These are phyloP conservation scores for Synanceia verrucosa DNA, from an alignment of 2,797 vertebrate genomes.

Conservation along the genomic window DNA sequence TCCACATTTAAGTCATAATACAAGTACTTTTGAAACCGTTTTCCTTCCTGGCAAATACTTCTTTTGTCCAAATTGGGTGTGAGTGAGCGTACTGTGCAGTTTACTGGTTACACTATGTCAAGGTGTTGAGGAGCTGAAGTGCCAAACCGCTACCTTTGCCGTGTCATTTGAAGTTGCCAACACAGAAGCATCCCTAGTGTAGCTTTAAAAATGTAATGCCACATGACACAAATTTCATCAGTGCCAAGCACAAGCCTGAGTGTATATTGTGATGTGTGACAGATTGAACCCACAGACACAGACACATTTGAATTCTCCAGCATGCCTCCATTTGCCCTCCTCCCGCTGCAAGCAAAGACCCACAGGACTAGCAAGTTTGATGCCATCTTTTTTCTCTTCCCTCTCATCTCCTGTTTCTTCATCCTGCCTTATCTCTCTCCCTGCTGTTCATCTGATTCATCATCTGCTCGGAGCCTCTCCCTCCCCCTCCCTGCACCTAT, in stretches of 20 bases:
- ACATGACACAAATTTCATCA: constrained; percentile 12
- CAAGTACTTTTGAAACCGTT: background rate
- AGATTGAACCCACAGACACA: constrained; percentile 40
- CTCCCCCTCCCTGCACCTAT: background rate
- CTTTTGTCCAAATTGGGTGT: background rate
- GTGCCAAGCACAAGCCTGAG: background rate
- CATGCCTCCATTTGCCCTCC: constrained; percentile 29
- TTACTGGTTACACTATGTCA: constrained; percentile 8
- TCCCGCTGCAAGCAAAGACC: constrained; percentile 22
- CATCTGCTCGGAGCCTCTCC: constrained; percentile 27
- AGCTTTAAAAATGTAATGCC: constrained; percentile 16
- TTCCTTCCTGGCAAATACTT: background rate
- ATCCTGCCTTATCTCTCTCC: constrained; percentile 37
- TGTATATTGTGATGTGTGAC: constrained; percentile 2
- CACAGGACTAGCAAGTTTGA: constrained; percentile 33
- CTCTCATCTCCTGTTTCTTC: constrained; percentile 26
- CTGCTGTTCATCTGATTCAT: constrained; percentile 42
- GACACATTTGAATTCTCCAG: constrained; percentile 45
- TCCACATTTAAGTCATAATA: background rate
- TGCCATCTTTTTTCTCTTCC: constrained; percentile 17
- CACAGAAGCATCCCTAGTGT: background rate
- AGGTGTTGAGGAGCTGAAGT: background rate
- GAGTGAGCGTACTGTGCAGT: background rate
- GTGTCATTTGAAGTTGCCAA: constrained; percentile 8
- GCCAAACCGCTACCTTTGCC: background rate